Conservation (phyloP, 2,113 vertebrate genomes). For the Labeo rohita region DNA sequence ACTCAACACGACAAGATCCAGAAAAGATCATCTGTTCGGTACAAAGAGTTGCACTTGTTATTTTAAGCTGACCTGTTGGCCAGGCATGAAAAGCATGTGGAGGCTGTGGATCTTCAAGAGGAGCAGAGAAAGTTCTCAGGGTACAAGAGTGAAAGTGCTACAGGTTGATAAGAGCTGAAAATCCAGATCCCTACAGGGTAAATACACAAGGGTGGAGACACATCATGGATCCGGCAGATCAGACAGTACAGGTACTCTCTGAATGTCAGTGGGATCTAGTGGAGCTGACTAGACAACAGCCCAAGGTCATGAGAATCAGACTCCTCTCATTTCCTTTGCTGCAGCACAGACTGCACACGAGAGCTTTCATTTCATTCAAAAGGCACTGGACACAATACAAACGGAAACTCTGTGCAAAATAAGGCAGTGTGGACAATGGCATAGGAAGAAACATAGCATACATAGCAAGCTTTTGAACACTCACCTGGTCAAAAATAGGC, state of each 20-base stretch:
- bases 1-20: slow-evolving; percentile 24
- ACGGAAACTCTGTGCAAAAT: neutral
- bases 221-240: neutral
- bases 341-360: neutral
- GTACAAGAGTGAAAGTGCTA: neutral
- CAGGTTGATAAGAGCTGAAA: neutral
- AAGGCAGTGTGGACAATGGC: neutral
- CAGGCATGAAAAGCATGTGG: slow-evolving; percentile 18
- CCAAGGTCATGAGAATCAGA: slow-evolving; percentile 43
- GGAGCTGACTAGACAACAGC: slow-evolving; percentile 45
- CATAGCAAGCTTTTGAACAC: neutral
- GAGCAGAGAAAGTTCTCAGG: neutral
- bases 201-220: neutral
- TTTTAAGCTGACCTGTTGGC: slow-evolving; percentile 19
- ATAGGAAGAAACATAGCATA: neutral
- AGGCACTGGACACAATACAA: neutral
- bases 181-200: neutral
- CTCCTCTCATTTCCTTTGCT: slow-evolving; percentile 43
- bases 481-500: neutral
- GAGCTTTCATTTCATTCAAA: slow-evolving; percentile 5
- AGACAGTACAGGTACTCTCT: neutral
- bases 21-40: neutral
- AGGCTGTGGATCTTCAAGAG: neutral
- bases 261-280: slow-evolving; percentile 36
- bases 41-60: neutral